Percentiles rank a stretch among this genome's conserved stretches.
Conservation (phyloP, 2,797 vertebrate genomes). For the Kryptopterus vitreolus region DNA sequence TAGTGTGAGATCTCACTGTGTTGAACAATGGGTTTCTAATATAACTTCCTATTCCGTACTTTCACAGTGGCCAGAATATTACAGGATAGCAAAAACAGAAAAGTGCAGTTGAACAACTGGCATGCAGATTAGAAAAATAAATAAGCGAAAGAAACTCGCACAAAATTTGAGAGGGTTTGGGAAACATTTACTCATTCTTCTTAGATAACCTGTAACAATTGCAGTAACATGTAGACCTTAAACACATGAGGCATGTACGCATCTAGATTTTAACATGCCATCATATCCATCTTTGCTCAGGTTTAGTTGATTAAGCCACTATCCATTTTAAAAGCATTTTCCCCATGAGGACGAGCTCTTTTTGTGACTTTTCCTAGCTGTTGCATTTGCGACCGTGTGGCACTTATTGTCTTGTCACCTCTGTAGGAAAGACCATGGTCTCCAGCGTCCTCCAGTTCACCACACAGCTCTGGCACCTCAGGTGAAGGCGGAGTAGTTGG, state of each 20-base stretch:
- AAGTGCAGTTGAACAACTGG: neutral
- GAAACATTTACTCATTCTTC: too few species aligned
- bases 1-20: too few species aligned
- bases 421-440: slow-evolving; percentile 84
- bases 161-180: neutral
- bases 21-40: neutral
- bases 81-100: neutral
- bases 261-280: too few species aligned
- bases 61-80: too few species aligned
- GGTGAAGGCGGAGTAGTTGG: slow-evolving; percentile 72
- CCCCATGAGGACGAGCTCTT: neutral
- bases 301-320: neutral
- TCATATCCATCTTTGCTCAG: neutral
- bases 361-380: neutral
- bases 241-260: neutral
- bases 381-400: neutral
- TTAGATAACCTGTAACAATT: neutral
- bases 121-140: neutral
- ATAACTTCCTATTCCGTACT: neutral
- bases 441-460: slow-evolving; percentile 84
- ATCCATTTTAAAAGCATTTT: too few species aligned
- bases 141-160: neutral
- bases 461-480: slow-evolving; percentile 77
- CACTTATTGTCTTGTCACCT: neutral
- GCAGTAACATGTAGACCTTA: neutral